Percentiles rank a stretch among this genome's conserved stretches.
These are phyloP conservation scores for Baryphthengus martii DNA, from an alignment of 2,113 vertebrate species.

Conservation along the genomic window DNA sequence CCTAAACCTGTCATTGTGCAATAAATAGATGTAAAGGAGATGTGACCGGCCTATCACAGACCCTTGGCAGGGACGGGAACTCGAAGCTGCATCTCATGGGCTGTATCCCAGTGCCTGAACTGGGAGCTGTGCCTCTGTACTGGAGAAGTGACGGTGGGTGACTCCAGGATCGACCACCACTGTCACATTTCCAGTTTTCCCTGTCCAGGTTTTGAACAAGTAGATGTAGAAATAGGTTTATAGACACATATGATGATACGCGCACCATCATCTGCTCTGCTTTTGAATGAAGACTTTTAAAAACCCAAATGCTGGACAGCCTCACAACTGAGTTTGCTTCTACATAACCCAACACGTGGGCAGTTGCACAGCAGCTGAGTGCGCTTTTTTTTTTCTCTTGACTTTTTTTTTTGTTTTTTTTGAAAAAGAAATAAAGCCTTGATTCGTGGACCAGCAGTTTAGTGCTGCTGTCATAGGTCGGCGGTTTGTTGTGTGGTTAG, in stretches of 20 bases:
- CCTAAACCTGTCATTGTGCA: background rate
- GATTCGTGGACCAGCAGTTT: background rate
- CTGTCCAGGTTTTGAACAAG: background rate
- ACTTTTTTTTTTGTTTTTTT: background rate
- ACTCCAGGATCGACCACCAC: rapidly evolving
- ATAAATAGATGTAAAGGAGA: background rate
- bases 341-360: rapidly evolving
- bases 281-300: background rate
- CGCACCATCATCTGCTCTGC: rapidly evolving
- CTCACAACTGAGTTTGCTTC: background rate
- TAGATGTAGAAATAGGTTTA: background rate
- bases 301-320: background rate
- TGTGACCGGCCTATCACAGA: background rate
- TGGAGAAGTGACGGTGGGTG: background rate
- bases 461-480: background rate
- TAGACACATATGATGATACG: rapidly evolving
- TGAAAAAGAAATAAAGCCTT: background rate
- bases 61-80: background rate
- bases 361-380: background rate
- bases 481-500: constrained; percentile 62
- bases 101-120: background rate
- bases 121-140: background rate
- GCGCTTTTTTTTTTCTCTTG: rapidly evolving
- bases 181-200: background rate
- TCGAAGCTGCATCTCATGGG: background rate